phyloP scores from a whole-genome alignment of 53 echinoderm and acorn worm genomes.

The Crossaster papposus region DNA sequence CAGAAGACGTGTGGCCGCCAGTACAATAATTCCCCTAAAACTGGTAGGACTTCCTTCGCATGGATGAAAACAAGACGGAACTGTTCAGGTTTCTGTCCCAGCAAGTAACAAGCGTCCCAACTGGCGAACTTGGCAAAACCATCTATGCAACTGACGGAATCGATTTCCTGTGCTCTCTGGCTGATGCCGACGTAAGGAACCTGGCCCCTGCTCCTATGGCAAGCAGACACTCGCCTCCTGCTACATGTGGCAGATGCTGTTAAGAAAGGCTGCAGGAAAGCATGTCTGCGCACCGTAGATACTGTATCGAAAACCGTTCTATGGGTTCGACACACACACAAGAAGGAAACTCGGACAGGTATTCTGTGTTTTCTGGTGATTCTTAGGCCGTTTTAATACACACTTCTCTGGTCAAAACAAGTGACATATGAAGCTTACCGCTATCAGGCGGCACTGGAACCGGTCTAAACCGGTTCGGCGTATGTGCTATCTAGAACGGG shows the following conservation, averaged over 20 bases:
- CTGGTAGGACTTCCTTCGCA: slow-evolving; percentile 62
- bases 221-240: slow-evolving; percentile 57
- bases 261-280: slow-evolving; percentile 42
- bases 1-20: slow-evolving; percentile 28
- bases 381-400: too few relatives aligned
- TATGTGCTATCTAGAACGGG: too few relatives aligned
- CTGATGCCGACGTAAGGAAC: slow-evolving; percentile 2
- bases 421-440: too few relatives aligned
- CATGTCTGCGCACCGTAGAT: slow-evolving; percentile 59
- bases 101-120: slow-evolving; percentile 12
- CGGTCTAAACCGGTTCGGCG: too few relatives aligned
- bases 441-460: too few relatives aligned
- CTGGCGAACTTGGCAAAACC: slow-evolving; percentile 17
- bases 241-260: slow-evolving; percentile 52
- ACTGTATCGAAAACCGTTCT: too few relatives aligned
- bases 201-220: slow-evolving; percentile 61
- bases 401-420: too few relatives aligned
- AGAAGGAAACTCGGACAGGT: too few relatives aligned
- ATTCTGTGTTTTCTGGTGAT: too few relatives aligned
- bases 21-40: slow-evolving; percentile 42
- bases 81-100: slow-evolving; percentile 57
- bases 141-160: slow-evolving; percentile 14
- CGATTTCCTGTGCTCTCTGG: neutral
- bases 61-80: slow-evolving; percentile 70
- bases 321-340: too few relatives aligned